Evolutionary conservation across 2,797 vertebrate genomes (phyloP).

Genomic region (Menidia menidia): DNA sequence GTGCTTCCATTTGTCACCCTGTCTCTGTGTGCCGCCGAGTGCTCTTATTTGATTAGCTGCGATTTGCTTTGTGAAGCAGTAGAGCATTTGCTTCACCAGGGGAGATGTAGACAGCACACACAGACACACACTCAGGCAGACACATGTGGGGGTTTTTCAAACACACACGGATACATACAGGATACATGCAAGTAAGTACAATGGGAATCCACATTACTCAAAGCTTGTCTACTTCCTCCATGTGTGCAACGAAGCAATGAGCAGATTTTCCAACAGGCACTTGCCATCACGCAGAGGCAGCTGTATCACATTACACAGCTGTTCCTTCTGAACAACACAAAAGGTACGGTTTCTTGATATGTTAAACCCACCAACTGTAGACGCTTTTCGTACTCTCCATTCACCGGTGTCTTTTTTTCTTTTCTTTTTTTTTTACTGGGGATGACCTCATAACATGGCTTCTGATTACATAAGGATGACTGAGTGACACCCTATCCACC

Average conservation of each 20-base stretch:
- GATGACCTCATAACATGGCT: slow-evolving; percentile 67
- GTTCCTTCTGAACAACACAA: not conserved
- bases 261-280: slow-evolving; percentile 4
- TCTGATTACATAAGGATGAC: slow-evolving; percentile 67
- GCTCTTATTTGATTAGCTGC: slow-evolving; percentile 81
- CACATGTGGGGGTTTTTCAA: slow-evolving; percentile 28
- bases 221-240: slow-evolving; percentile 16
- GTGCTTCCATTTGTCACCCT: slow-evolving; percentile 60
- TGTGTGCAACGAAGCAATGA: slow-evolving; percentile 10
- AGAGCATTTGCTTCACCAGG: slow-evolving; percentile 71
- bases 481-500: slow-evolving; percentile 62
- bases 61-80: slow-evolving; percentile 76
- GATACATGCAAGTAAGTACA: slow-evolving; percentile 21
- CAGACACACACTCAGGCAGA: slow-evolving; percentile 33
- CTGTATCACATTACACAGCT: not conserved
- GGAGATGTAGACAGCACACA: slow-evolving; percentile 54
- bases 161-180: slow-evolving; percentile 46
- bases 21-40: slow-evolving; percentile 66
- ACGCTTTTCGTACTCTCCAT: slow-evolving; percentile 5
- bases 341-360: slow-evolving; percentile 2
- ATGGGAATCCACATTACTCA: slow-evolving; percentile 11
- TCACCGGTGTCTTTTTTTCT: slow-evolving; percentile 8
- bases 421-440: slow-evolving; percentile 22
- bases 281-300: not conserved
- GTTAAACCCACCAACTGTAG: slow-evolving; percentile 6